These are phyloP conservation scores for Imbricaverruca yamaguchii DNA, from an alignment of 2,888 invertebrate species.

Conservation along the genomic window DNA sequence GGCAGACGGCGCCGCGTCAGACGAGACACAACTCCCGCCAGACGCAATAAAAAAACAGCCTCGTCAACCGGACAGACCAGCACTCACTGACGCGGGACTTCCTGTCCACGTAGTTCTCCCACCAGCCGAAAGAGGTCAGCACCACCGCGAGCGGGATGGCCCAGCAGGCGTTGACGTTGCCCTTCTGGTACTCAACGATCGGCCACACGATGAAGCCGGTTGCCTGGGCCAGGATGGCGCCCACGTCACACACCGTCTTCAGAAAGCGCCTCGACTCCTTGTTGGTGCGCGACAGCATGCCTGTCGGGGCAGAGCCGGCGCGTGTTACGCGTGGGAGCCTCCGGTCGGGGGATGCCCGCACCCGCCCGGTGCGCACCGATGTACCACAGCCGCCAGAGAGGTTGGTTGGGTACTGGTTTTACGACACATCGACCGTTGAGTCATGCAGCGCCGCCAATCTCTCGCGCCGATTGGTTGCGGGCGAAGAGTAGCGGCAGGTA, in stretches of 20 bases:
- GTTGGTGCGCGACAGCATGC: constrained; percentile 70
- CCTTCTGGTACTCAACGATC: constrained; percentile 35
- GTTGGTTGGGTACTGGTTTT: no score
- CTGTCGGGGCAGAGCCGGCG: constrained; percentile 40
- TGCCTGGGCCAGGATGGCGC: constrained; percentile 78
- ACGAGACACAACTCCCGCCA: background rate
- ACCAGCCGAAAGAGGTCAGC: constrained; percentile 88
- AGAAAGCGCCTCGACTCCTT: constrained; percentile 50
- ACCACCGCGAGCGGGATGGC: constrained; percentile 76
- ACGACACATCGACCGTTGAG: no score
- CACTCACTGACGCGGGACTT: constrained; percentile 66
- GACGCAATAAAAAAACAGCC: background rate
- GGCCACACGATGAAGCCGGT: constrained; percentile 91
- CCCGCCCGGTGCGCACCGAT: no score
- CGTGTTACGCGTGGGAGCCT: no score
- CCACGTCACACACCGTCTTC: constrained; percentile 55
- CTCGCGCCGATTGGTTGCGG: no score
- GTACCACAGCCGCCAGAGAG: no score
- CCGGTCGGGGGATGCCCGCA: no score
- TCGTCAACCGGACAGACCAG: background rate
- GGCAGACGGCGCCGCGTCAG: no score
- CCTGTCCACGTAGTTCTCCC: constrained; percentile 92
- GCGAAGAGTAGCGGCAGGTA: no score
- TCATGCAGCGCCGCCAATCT: no score
- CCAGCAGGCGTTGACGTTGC: constrained; percentile 60